Evolutionary conservation across 2,888 invertebrate genomes (phyloP), one percentile per base, ranked within the genome.

Genomic region (Euspilapteryx auroguttella): DNA sequence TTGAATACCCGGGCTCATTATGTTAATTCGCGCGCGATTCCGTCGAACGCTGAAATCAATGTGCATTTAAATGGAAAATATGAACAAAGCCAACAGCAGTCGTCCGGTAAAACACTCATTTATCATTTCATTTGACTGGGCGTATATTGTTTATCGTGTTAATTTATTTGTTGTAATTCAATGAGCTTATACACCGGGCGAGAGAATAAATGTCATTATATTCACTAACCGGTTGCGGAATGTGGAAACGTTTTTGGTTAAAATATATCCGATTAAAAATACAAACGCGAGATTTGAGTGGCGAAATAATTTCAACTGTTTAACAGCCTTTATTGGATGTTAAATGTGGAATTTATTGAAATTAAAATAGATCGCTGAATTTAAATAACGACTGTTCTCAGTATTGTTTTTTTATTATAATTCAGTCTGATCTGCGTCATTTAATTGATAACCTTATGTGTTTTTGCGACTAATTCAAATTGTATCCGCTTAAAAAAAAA

Each of bases 31-130:
- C 51, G 53, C 57, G 47, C 61, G 59, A 65, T 65, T 64, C 66
- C 8, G 23, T 12, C 23, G 23, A 12, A 17, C 10, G 9, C 21
- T 21, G 27, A 65, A 68, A n/a, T 68, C 57, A 68, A 64, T 65
- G 66, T 63, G 56, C 57, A 56, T 62, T 68, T 62, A 68, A 65
- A 65, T 53, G 55, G 56, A 59, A 69, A 69, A 62, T 63, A 55
- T 58, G 59, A 55, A 64, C 58, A 55, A 54, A 56, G 56, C 57
- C 65, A 64, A 65, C 55, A 54, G 50, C 50, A 45, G 47, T 49
- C 48, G 48, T 45, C 50, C 53, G 30, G 52, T 52, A 56, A 52
- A 54, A 41, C 44, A 49, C 43, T 57, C 50, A 65, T 69, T 64
- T 63, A 68, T 68, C 65, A 69, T 63, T 57, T 53, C 50, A 54